Evolutionary conservation across 2,888 invertebrate species (phyloP), one percentile per base, ranked within the genome.

Genomic region (Orthosia gothica): DNA sequence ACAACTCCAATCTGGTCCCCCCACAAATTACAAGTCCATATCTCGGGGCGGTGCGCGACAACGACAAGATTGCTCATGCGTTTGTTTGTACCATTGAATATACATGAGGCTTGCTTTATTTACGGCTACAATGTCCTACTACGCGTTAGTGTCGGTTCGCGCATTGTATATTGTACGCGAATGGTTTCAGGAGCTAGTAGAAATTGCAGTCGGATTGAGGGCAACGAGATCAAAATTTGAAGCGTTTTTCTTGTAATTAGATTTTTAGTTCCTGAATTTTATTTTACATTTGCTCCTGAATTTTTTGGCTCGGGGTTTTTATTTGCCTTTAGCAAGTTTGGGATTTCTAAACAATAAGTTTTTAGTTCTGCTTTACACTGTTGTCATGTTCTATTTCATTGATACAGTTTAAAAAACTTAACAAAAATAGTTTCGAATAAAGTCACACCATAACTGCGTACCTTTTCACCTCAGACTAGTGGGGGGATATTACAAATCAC

Each of bases 401-500:
- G 13, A 40, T 2, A 50, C 5, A 32, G 12, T 54, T 32, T 32
- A 20, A n/a, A 32, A 70, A 49, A n/a, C 23, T 49, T 9, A 1
- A 4, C 15, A 18, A 32, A 5, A 16, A 61, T 64, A 66, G 54
- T 45, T 55, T 12, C 13, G 15, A 63, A 83, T 66, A 62, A 62
- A 83, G 59, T 80, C 65, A 57, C 70, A 75, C 68, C 20, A 70
- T 65, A 80, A 68, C 62, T 20, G 61, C 62, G 68, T 84, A 71
- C 47, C 77, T 89, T 89, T 89, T 85, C 87, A 87, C 86, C 84
- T 86, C 81, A 81, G 73, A 86, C 82, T 88, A 89, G 91, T 88
- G 88, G 89, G 84, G 89, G 87, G 81, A 84, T 87, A 91, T 93
- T 93, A 94, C 94, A 93, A 95, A 94, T 94, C 93, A 94, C 94